Evolutionary conservation across 2,797 vertebrate species (phyloP).

Genomic region (Microctenopoma lineatum): DNA sequence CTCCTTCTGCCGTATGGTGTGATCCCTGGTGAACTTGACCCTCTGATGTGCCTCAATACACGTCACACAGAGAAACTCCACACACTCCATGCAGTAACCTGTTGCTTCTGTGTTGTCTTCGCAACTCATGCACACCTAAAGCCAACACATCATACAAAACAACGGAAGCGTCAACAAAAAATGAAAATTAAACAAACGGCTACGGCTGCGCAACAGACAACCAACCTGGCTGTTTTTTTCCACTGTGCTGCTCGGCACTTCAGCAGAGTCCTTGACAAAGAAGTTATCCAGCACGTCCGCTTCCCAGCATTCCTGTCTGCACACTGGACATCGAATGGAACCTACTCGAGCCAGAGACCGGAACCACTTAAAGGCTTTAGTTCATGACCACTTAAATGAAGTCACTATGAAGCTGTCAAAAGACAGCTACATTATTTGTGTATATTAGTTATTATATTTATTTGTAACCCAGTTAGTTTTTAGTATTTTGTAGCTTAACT

Average conservation of each 20-base stretch:
- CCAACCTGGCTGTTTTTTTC: conserved; percentile 97
- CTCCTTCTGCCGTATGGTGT: conserved; percentile 96
- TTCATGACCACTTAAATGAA: not conserved
- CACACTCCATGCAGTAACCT: conserved; percentile 97
- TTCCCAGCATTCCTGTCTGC: conserved; percentile 97
- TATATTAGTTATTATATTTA: not conserved
- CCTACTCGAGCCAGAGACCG: conserved; percentile 80
- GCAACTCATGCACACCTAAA: conserved; percentile 96
- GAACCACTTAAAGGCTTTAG: not conserved
- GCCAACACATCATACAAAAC: not conserved
- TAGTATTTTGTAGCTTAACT: too few relatives aligned
- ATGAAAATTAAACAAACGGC: not conserved
- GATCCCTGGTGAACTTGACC: conserved; percentile 98
- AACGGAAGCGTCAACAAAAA: not conserved
- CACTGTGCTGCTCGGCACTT: conserved; percentile 98
- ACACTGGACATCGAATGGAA: conserved; percentile 95
- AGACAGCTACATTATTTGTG: not conserved
- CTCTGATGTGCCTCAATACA: conserved; percentile 97
- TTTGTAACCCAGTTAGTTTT: too few relatives aligned
- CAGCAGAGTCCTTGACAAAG: conserved; percentile 97
- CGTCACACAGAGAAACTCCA: conserved; percentile 96
- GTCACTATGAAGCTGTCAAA: too few relatives aligned
- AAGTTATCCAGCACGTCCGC: conserved; percentile 97
- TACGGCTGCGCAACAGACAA: rapidly evolving
- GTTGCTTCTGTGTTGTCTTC: conserved; percentile 98